Conservation (phyloP, 2,113 vertebrate species). For the Limanda limanda region DNA sequence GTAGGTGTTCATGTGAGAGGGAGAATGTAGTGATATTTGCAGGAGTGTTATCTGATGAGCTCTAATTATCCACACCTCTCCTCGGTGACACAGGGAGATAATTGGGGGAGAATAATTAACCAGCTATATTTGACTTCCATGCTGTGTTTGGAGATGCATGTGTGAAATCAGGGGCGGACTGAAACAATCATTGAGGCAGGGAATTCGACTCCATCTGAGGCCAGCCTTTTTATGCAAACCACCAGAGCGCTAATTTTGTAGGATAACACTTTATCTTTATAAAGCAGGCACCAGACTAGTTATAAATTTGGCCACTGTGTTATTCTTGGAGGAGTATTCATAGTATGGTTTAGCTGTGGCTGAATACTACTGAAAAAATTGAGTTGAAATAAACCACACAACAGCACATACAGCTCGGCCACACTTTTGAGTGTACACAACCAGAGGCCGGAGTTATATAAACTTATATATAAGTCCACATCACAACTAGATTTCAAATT, state of each 20-base stretch:
- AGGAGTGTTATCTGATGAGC: conserved; percentile 68
- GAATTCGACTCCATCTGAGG: neutral
- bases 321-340: neutral
- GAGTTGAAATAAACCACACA: too few relatives aligned
- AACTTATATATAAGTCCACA: too few relatives aligned
- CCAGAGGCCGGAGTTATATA: too few relatives aligned
- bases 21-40: conserved; percentile 48
- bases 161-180: conserved; percentile 28
- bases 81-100: conserved; percentile 65
- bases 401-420: too few relatives aligned
- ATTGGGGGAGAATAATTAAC: conserved; percentile 70
- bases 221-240: neutral
- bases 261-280: neutral
- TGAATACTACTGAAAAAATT: neutral
- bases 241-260: neutral
- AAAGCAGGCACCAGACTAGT: neutral
- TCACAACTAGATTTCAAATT: too few relatives aligned
- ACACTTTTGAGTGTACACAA: too few relatives aligned
- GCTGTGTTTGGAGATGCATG: conserved; percentile 21
- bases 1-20: conserved; percentile 35
- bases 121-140: conserved; percentile 67
- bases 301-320: neutral
- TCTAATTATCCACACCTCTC: conserved; percentile 75
- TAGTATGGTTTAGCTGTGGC: neutral
- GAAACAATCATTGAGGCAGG: neutral